Base-by-base conservation (phyloP, 2,113 vertebrate genomes). In the Thalassoma bifasciatum region DNA sequence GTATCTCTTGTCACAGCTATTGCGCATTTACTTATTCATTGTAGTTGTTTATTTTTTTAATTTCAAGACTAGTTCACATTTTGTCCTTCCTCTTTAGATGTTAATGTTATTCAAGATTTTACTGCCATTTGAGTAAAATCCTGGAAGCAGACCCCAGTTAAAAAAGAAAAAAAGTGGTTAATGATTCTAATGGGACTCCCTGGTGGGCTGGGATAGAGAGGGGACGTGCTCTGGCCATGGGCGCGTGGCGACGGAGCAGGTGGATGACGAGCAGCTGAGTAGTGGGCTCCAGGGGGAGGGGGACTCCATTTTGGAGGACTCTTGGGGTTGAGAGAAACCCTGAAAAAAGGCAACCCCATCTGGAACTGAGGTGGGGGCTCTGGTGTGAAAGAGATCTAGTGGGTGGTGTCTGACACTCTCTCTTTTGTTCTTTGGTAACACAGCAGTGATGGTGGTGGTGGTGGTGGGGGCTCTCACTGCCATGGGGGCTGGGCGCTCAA, bases 401-500 rank as follows among this genome's bases (percentile, higher is more conserved):
- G 94, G 93, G 93, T 94, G 92, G 93, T 87, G 94, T 94, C 93
- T 94, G 94, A 94, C 94, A 94, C 94, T 90, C 91, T 91, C 88
- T 91, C 92, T 93, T 94, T 94, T 94, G 93, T 94, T 94, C 93
- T 93, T 93, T 75, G 82, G 84, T 92, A 92, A 93, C 92, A 89
- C 92, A 93, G 92, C 91, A 93, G 93, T 91, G 89, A 83, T 88
- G 89, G 87, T 88, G 76, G 82, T 83, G 82, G 73, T 53, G 77
- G 72, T 34, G 78, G 93, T 91, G 77, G 84, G 85, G 72, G 79
- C 73, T 89, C 78, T 86, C 50, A 64, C 82, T 82, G 89, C 82
- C 62, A 77, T 89, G 91, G 92, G 92, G 93, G 92, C 92, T 92
- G 93, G 93, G 92, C 88, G 19, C 77, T 80, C 77, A 83, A 87